Evolutionary conservation across 2,113 vertebrate genomes (phyloP).

Genomic region (Percina caprodes): DNA sequence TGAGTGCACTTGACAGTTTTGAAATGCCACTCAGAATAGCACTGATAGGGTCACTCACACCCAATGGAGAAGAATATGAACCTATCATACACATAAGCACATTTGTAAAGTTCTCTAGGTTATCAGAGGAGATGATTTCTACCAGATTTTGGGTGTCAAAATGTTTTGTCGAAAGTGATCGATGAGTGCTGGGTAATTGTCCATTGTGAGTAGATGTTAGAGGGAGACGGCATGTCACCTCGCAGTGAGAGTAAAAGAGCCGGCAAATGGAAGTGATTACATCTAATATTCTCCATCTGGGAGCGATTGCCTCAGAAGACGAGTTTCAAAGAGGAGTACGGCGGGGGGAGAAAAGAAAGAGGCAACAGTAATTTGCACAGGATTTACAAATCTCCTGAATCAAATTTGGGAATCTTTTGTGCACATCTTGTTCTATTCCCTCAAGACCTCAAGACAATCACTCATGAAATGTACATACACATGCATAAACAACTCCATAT

Average conservation of each 20-base stretch:
- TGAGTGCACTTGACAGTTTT: constrained; percentile 40
- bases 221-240: constrained; percentile 74
- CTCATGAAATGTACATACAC: constrained; percentile 67
- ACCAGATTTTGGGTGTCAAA: constrained; percentile 64
- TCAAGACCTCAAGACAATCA: constrained; percentile 63
- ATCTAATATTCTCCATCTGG: constrained; percentile 86
- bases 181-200: constrained; percentile 76
- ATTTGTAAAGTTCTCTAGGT: constrained; percentile 38
- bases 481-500: constrained; percentile 36
- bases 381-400: constrained; percentile 84
- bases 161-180: constrained; percentile 67
- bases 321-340: constrained; percentile 78
- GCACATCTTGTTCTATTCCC: constrained; percentile 78
- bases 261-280: constrained; percentile 82
- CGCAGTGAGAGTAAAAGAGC: constrained; percentile 75
- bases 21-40: constrained; percentile 26
- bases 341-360: constrained; percentile 64
- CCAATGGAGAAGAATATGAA: constrained; percentile 22
- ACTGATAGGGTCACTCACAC: constrained; percentile 1
- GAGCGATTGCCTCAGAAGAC: constrained; percentile 77
- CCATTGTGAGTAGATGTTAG: constrained; percentile 72
- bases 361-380: constrained; percentile 78
- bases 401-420: constrained; percentile 73
- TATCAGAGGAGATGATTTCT: constrained; percentile 70
- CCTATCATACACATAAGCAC: constrained; percentile 18